A percentile compares a stretch with the other conserved stretches of the same genome.
These are phyloP conservation scores for Phyllostomus discolor DNA, from an alignment of 2,113 vertebrate species.

Conservation along the genomic window DNA sequence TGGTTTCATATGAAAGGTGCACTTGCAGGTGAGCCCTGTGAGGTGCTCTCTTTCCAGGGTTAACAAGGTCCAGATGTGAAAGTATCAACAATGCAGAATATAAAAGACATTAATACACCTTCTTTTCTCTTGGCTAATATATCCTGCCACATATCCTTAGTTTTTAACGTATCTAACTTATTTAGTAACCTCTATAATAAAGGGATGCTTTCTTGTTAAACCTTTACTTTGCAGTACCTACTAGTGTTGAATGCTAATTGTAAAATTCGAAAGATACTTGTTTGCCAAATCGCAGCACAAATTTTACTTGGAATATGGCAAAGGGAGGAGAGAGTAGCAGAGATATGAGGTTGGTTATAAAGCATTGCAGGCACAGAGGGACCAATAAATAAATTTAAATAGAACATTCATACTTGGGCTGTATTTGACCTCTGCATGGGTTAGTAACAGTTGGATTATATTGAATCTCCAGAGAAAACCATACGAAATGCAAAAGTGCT, in stretches of 20 bases:
- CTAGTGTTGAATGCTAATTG: background rate
- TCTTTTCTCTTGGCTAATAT: background rate
- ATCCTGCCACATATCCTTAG: background rate
- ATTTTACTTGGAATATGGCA: background rate
- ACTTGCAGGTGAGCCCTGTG: background rate
- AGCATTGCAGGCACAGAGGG: background rate
- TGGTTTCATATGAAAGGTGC: too few relatives aligned
- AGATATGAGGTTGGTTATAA: background rate
- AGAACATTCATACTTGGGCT: rapidly evolving
- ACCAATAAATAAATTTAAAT: background rate
- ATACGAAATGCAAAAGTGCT: background rate
- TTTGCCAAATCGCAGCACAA: background rate
- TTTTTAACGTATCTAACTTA: background rate
- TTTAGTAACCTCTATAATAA: background rate
- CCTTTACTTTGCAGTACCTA: background rate
- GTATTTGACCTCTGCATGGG: background rate
- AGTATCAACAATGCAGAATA: background rate
- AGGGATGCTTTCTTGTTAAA: background rate
- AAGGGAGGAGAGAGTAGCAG: background rate
- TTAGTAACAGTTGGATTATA: too few relatives aligned
- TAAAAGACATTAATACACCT: background rate
- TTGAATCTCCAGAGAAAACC: background rate
- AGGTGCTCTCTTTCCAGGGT: background rate
- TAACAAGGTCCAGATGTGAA: background rate
- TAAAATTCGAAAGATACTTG: background rate